phyloP scores from a whole-genome alignment of 2,113 vertebrate genomes.

The Boleophthalmus pectinirostris region DNA sequence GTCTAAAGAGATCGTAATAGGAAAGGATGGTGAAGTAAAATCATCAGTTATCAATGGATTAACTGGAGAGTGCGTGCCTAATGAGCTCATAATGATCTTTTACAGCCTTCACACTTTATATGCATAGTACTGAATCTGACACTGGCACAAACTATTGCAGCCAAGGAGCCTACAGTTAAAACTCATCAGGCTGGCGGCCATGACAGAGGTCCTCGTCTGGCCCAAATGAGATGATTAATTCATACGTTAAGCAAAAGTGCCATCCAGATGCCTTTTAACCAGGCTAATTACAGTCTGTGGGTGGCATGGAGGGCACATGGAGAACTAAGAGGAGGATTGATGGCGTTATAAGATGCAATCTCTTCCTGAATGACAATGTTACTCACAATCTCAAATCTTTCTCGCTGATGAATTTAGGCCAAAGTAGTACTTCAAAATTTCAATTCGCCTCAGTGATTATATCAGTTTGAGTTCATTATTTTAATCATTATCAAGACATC shows the following conservation, averaged over 20 bases:
- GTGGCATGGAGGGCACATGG: constrained; percentile 25
- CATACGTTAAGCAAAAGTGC: constrained; percentile 41
- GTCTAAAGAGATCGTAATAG: background rate
- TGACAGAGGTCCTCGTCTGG: constrained; percentile 45
- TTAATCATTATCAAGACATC: background rate
- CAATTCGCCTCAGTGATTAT: background rate
- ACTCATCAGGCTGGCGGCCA: constrained; percentile 41
- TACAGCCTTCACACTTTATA: constrained; percentile 1
- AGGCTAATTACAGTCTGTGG: constrained; percentile 62
- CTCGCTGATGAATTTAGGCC: background rate
- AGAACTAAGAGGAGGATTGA: constrained; percentile 50
- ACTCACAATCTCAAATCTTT: background rate
- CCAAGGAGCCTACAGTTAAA: constrained; percentile 32
- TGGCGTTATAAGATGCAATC: constrained; percentile 26
- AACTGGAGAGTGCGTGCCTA: background rate
- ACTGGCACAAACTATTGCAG: background rate
- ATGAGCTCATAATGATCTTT: constrained; percentile 5
- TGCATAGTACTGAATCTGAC: background rate
- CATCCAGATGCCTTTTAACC: constrained; percentile 55
- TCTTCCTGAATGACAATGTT: background rate
- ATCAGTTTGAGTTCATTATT: background rate
- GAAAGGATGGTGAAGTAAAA: background rate
- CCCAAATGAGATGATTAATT: constrained; percentile 60
- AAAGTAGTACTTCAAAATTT: background rate
- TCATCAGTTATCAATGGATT: background rate